Base-by-base conservation (phyloP, 2,113 vertebrate genomes). In the Carassius gibelio region DNA sequence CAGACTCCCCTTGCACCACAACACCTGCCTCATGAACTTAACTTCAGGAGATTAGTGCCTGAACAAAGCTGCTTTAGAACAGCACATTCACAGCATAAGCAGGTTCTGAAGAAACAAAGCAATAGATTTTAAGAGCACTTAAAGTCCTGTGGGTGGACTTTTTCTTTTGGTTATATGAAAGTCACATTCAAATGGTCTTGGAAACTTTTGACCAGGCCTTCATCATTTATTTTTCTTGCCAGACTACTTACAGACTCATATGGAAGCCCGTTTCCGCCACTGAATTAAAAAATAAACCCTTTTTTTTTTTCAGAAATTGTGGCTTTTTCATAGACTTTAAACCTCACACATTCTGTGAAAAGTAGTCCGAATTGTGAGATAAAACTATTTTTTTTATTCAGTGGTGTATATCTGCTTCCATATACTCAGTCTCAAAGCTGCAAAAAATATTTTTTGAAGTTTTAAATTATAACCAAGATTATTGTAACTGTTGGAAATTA, bases 1-100 rank as follows among this genome's bases (percentile, higher is more conserved):
- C 8, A 45, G 8, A 9, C 42, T 45, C 42, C 42, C 42, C 42
- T 9, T 45, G 42, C 42, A 45, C 42, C 8, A 45, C 42, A 45
- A 45, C 42, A 45, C 83, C 81, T 66, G 45, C 34, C 26, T 84
- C 52, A 87, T 81, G 42, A 84, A n/a, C 71, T 81, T 59, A 48
- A n/a, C 61, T 81, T 87, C 69, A 85, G 23, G 34, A 85, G 78
- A 52, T 82, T 61, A 71, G 13, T 45, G 71, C 19, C 62, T 61
- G 81, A 81, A 76, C 59, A 84, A 62, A 59, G 69, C 82, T 84
- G 77, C 36, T 72, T n/a, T 45, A 21, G 36, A 55, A 55, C 48
- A 34, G 26, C 75, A 57, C 3, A 4, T 76, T 76, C 48, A 55
- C 50, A 76, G 14, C 75, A 57, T 76, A 26, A 76, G 50, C 75